Conservation (phyloP, 2,113 vertebrate species). For the Sinocyclocheilus grahami region DNA sequence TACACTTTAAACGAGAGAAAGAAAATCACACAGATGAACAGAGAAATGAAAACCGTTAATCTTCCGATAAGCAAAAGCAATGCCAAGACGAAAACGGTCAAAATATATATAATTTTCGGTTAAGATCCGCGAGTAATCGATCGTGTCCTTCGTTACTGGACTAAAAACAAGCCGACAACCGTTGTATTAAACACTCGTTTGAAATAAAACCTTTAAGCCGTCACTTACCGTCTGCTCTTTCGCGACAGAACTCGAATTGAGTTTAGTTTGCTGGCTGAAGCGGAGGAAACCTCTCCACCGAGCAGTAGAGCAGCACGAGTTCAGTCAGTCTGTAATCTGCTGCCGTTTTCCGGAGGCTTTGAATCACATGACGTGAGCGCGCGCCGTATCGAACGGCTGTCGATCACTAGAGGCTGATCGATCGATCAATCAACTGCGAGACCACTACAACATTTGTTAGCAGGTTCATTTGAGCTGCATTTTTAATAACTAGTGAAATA, state of each 20-base stretch:
- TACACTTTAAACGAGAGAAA: not conserved
- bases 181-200: not conserved
- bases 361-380: conserved; percentile 29
- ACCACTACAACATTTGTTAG: not conserved
- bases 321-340: not conserved
- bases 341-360: conserved; percentile 40
- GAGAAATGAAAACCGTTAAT: not conserved
- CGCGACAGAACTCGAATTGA: not conserved
- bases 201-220: not conserved
- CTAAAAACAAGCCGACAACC: not conserved
- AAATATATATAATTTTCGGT: not conserved
- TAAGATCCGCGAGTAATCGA: not conserved
- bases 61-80: not conserved
- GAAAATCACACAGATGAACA: not conserved
- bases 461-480: not conserved
- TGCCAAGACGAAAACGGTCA: not conserved
- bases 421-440: not conserved
- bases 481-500: not conserved
- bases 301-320: not conserved
- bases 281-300: not conserved
- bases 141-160: not conserved
- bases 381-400: conserved; percentile 12
- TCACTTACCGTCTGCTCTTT: not conserved
- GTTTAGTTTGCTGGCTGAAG: not conserved
- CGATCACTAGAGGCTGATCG: not conserved